A percentile compares a stretch with the other conserved stretches of the same genome.
phyloP scores from a whole-genome alignment of 2,797 vertebrate species.

The Schizopygopsis malacanthus region DNA sequence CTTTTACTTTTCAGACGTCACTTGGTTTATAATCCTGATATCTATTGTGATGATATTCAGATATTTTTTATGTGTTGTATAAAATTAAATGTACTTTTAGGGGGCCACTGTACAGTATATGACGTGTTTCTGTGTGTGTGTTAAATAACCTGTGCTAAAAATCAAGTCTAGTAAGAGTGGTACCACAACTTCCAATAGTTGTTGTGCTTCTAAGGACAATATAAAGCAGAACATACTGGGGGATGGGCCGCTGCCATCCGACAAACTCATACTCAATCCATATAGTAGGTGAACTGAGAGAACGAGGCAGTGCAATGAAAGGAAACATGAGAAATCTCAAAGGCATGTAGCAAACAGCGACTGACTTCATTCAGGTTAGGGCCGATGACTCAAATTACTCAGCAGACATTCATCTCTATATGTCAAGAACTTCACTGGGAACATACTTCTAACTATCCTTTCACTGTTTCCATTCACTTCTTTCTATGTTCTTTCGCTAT shows the following conservation, averaged over 20 bases:
- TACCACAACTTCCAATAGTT: not conserved
- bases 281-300: not conserved
- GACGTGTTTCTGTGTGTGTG: not conserved
- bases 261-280: not conserved
- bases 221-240: not conserved
- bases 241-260: not conserved
- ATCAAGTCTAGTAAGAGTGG: not conserved
- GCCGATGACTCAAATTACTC: not conserved
- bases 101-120: not conserved
- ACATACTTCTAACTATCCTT: not conserved
- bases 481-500: not conserved
- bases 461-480: not conserved
- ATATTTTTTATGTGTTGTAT: not conserved
- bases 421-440: not conserved
- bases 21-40: not conserved
- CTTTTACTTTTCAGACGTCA: not conserved
- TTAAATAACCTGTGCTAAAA: not conserved
- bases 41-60: not conserved
- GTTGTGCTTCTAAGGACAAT: not conserved
- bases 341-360: not conserved
- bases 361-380: not conserved
- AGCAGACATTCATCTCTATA: not conserved
- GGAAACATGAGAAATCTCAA: constrained; percentile 7
- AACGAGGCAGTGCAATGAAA: not conserved
- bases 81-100: no score